phyloP scores from a whole-genome alignment of 2,797 vertebrate species.

The Epinephelus malabaricus region DNA sequence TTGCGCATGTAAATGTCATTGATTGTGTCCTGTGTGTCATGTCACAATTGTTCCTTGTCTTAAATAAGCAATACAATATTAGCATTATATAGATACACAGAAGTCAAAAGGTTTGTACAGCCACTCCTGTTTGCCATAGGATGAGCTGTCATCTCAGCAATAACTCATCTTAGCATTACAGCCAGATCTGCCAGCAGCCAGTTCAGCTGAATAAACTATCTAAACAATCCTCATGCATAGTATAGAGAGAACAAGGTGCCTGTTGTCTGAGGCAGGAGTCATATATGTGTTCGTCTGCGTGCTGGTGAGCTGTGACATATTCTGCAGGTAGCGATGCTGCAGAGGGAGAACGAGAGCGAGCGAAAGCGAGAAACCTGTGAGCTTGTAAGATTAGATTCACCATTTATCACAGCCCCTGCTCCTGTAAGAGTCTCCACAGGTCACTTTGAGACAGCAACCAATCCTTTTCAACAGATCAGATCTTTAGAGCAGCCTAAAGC shows the following conservation, averaged over 20 bases:
- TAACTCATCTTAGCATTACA: slow-evolving; percentile 42
- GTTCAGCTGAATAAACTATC: slow-evolving; percentile 69
- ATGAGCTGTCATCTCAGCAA: slow-evolving; percentile 38
- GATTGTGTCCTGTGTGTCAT: no score
- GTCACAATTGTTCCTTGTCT: slow-evolving; percentile 6
- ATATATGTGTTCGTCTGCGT: slow-evolving; percentile 2
- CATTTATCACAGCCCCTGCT: slow-evolving; percentile 37
- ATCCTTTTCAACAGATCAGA: slow-evolving; percentile 51
- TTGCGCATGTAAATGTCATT: no score
- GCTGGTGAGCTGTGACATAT: slow-evolving; percentile 11
- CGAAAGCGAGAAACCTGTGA: slow-evolving; percentile 24
- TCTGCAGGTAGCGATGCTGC: slow-evolving; percentile 24
- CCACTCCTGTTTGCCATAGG: slow-evolving; percentile 46
- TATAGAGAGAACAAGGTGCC: background rate
- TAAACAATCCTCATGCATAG: slow-evolving; percentile 6
- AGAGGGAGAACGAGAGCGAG: slow-evolving; percentile 12
- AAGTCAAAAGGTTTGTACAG: slow-evolving; percentile 31
- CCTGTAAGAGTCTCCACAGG: slow-evolving; percentile 37
- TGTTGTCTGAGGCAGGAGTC: slow-evolving; percentile 13
- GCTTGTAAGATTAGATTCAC: slow-evolving; percentile 46
- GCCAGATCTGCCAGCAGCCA: slow-evolving; percentile 35
- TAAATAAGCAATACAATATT: slow-evolving; percentile 3
- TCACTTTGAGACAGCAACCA: slow-evolving; percentile 49
- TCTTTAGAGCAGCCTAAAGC: slow-evolving; percentile 30
- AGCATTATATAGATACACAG: slow-evolving; percentile 25